phyloP scores from a whole-genome alignment of 1,140 invertebrate species.

The Bursaphelenchus mucronatus region DNA sequence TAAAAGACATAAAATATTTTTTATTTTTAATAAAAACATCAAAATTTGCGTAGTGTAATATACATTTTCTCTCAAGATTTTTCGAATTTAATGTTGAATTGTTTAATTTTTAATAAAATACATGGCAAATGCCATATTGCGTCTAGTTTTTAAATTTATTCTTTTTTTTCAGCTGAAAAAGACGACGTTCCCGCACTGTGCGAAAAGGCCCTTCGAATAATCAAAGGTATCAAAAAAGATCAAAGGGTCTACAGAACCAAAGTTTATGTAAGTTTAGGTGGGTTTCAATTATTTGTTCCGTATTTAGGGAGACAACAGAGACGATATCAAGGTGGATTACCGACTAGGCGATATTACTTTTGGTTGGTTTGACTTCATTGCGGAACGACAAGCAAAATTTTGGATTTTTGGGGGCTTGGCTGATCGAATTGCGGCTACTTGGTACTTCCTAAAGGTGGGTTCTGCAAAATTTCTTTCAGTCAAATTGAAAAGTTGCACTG shows the following conservation, averaged over 20 bases:
- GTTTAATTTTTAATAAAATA: too few relatives aligned
- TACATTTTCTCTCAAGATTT: too few relatives aligned
- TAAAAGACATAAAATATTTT: too few relatives aligned
- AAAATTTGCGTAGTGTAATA: too few relatives aligned
- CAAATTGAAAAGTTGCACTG: too few relatives aligned
- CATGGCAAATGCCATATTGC: background rate
- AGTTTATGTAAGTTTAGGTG: background rate
- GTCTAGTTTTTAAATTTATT: background rate
- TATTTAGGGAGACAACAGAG: conserved; percentile 1
- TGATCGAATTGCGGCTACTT: conserved; percentile 11
- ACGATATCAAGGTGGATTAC: background rate
- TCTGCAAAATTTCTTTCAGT: too few relatives aligned
- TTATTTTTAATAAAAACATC: too few relatives aligned
- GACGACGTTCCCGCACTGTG: conserved; percentile 6
- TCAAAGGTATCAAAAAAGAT: conserved; percentile 3
- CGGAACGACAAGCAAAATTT: conserved; percentile 2
- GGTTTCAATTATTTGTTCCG: background rate
- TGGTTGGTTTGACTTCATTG: conserved; percentile 13
- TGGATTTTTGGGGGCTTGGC: conserved; percentile 6
- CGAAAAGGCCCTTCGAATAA: conserved; percentile 9
- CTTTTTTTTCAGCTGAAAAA: conserved; percentile 1
- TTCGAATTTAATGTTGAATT: too few relatives aligned
- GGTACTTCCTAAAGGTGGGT: conserved; percentile 18
- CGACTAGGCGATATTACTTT: conserved; percentile 4
- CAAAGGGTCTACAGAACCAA: conserved; percentile 4